A percentile compares a stretch with the other conserved stretches of the same genome.
These are phyloP conservation scores for Cryptosula pallasiana DNA, from an alignment of 2,888 invertebrate species.

Conservation along the genomic window DNA sequence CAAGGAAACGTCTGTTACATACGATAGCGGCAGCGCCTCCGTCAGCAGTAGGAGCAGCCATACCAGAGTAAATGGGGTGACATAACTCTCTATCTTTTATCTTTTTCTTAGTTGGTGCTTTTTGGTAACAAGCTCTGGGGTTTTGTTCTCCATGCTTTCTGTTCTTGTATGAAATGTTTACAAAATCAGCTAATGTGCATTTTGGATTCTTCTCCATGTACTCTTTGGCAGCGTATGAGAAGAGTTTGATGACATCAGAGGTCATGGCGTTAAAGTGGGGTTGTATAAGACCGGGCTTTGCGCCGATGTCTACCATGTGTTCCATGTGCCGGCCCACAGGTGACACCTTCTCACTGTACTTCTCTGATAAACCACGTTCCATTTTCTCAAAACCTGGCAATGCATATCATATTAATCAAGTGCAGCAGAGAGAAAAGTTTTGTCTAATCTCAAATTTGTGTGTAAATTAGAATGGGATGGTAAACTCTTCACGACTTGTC, in stretches of 20 bases:
- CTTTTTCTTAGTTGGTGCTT: constrained; percentile 31
- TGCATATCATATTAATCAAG: neutral
- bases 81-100: constrained; percentile 35
- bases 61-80: constrained; percentile 43
- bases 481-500: too few relatives aligned
- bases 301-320: constrained; percentile 41
- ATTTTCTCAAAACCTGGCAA: constrained; percentile 45
- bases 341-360: constrained; percentile 40
- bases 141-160: constrained; percentile 42
- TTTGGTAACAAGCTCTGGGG: constrained; percentile 38
- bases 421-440: too few relatives aligned
- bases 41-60: constrained; percentile 35
- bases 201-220: constrained; percentile 39
- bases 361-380: constrained; percentile 42
- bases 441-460: too few relatives aligned
- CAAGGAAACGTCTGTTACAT: constrained; percentile 27
- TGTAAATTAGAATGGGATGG: too few relatives aligned
- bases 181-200: constrained; percentile 35
- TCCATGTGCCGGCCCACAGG: constrained; percentile 42
- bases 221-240: constrained; percentile 45
- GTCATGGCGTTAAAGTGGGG: constrained; percentile 42
- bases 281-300: constrained; percentile 36
- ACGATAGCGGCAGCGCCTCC: constrained; percentile 30
- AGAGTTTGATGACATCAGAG: constrained; percentile 46
- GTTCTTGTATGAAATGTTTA: constrained; percentile 41